Conservation (phyloP, 2,113 vertebrate species). For the Callionymus lyra region DNA sequence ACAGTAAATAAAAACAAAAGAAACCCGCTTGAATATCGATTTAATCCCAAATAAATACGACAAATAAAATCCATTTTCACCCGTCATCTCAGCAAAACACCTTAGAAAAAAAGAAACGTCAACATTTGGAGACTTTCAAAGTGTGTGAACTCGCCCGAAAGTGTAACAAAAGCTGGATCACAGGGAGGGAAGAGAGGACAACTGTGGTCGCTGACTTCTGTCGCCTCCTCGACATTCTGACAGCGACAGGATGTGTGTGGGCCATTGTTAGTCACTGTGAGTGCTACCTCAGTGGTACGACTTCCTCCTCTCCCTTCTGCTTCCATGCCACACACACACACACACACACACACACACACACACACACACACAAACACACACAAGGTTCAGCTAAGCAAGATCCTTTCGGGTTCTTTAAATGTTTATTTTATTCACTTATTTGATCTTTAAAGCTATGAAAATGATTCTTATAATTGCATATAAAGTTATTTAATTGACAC, state of each 20-base stretch:
- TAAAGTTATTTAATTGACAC: too few species aligned
- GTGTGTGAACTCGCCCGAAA: conserved; percentile 5
- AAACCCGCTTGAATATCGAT: too few species aligned
- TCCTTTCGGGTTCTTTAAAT: too few species aligned
- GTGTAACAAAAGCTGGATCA: conserved; percentile 55
- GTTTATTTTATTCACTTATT: too few species aligned
- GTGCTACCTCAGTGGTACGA: conserved; percentile 47
- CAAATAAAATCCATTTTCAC: too few species aligned
- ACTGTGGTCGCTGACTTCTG: conserved; percentile 36
- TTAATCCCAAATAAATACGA: too few species aligned
- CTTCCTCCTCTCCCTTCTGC: conserved; percentile 51
- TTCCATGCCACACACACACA: conserved; percentile 16
- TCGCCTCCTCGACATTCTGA: conserved; percentile 46
- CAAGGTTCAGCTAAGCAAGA: too few species aligned
- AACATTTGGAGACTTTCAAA: conserved; percentile 16
- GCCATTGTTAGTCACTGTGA: conserved; percentile 59
- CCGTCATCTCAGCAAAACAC: too few species aligned
- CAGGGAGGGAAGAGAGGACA: conserved; percentile 7
- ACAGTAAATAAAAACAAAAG: too few species aligned
- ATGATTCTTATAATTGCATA: too few species aligned
- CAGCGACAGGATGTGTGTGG: conserved; percentile 63
- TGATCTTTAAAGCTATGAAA: too few species aligned
- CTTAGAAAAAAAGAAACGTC: conserved; percentile 5
- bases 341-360: conserved; percentile 12
- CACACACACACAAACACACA: too few species aligned